A percentile compares a stretch with the other conserved stretches of the same genome.
phyloP scores from a whole-genome alignment of 2,888 invertebrate genomes.

The Agonopterix arenella region DNA sequence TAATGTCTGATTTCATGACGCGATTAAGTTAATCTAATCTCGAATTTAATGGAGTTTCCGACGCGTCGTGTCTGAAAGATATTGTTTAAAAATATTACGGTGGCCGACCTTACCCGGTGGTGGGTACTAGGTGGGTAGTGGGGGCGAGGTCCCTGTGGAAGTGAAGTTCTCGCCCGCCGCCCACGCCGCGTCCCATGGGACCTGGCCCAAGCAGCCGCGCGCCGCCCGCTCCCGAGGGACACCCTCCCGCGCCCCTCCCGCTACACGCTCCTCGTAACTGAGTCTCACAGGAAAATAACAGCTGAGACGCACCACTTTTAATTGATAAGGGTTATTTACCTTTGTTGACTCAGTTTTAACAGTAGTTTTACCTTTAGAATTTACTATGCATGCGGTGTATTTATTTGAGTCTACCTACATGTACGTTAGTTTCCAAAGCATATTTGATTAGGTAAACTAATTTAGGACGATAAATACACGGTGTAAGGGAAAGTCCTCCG shows the following conservation, averaged over 20 bases:
- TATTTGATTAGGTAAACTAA: no score
- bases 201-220: slow-evolving; percentile 61
- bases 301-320: slow-evolving; percentile 65
- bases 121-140: slow-evolving; percentile 44
- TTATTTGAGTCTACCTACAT: no score
- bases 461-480: no score
- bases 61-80: slow-evolving; percentile 9
- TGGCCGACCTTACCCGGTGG: slow-evolving; percentile 39
- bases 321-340: slow-evolving; percentile 37
- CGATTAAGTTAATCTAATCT: neutral
- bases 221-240: slow-evolving; percentile 67
- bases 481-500: no score
- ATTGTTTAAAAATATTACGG: slow-evolving; percentile 68
- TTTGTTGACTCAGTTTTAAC: neutral
- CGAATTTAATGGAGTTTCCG: slow-evolving; percentile 4
- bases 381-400: no score
- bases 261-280: slow-evolving; percentile 19
- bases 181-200: slow-evolving; percentile 56
- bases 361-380: no score
- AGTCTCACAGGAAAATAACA: slow-evolving; percentile 59
- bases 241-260: slow-evolving; percentile 26
- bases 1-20: no score
- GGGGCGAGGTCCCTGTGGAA: slow-evolving; percentile 56
- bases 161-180: slow-evolving; percentile 67
- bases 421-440: no score